These are phyloP conservation scores for Haemorhous mexicanus DNA, from an alignment of 2,113 vertebrate species.

Conservation along the genomic window DNA sequence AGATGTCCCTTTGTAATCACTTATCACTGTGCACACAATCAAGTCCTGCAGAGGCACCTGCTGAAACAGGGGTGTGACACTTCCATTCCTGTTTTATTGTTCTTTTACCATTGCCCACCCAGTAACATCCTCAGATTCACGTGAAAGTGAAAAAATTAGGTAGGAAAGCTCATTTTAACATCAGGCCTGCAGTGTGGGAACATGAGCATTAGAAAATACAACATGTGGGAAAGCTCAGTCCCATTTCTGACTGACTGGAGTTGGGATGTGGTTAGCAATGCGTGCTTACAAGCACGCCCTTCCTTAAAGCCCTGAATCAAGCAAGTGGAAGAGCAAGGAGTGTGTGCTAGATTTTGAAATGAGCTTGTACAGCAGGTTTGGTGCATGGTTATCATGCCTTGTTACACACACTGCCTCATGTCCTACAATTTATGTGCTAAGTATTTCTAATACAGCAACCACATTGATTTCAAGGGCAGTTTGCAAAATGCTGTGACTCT, in stretches of 20 bases:
- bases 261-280: not conserved
- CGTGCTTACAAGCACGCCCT: not conserved
- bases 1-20: not conserved
- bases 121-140: not conserved
- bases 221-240: not conserved
- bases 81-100: not conserved
- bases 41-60: not conserved
- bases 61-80: not conserved
- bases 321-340: not conserved
- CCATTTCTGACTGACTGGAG: not conserved
- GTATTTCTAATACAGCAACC: conserved; percentile 2
- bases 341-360: not conserved
- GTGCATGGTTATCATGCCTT: not conserved
- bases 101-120: not conserved
- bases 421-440: conserved; percentile 39
- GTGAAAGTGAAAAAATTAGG: not conserved
- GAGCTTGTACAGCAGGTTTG: conserved; percentile 10
- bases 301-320: not conserved
- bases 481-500: conserved; percentile 1
- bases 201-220: not conserved
- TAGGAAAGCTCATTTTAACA: not conserved
- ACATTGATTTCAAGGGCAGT: conserved; percentile 46
- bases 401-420: not conserved
- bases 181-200: not conserved
- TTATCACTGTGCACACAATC: fast-evolving